Base-by-base conservation (phyloP, 2,888 invertebrate species). In the Eumacrocentrus americanus region DNA sequence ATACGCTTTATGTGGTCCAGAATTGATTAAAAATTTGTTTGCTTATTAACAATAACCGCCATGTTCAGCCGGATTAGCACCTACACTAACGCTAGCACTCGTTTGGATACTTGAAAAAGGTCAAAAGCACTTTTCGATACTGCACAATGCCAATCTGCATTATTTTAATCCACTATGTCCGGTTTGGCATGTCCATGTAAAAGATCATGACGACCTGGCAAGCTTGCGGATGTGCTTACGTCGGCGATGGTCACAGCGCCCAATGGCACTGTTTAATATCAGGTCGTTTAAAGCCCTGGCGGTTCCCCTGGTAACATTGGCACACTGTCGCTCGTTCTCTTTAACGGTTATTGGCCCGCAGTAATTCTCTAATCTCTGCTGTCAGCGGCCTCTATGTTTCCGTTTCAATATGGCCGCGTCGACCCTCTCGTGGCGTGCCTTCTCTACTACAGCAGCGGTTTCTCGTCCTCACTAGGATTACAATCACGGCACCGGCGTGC, bases 341-440 rank as follows among this genome's bases (percentile, higher is more conserved):
- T 77, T 78, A 78, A 78, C 75, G 75, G 75, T 78, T 78, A 78
- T 78, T 77, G 78, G 76, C 72, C 72, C 67, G 70, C 72, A 71
- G 75, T 76, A 78, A 78, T 77, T 77, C 75, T 77, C 76, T 78
- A 78, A 78, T 78, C 77, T 76, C 74, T 74, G 72, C 75, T 75
- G 77, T 77, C 76, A 77, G 72, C 76, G 74, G 70, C 71, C 73
- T 74, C 70, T 72, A n/a, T n/a, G 75, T 75, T 77, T 74, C 75
- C 75, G 73, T 75, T 74, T 75, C 76, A 76, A 76, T 77, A 77
- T 75, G 73, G 73, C 71, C 69, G 71, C 66, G 67, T 58, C 64
- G 65, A 69, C 34, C 18, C 42, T 37, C 16, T 12, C 34, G 34
- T 35, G 18, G 16, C 37, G 20, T 16, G 22, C 20, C n/a, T n/a